Conservation (phyloP, 2,113 vertebrate species). For the Solenodon paradoxus region DNA sequence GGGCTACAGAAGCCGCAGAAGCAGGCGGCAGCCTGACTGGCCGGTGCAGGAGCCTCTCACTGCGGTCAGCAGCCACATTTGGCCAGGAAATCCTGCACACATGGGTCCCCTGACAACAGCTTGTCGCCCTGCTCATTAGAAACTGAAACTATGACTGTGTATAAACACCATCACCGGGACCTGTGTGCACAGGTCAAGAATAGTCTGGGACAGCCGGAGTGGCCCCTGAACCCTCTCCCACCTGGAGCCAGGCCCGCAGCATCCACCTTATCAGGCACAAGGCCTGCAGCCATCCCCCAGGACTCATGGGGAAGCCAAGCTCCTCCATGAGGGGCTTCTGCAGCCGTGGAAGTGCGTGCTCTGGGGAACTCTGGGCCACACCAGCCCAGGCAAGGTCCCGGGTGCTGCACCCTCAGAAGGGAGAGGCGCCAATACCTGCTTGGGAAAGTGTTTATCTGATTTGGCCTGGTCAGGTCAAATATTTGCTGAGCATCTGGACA, state of each 20-base stretch:
- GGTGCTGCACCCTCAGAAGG: neutral
- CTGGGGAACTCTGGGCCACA: neutral
- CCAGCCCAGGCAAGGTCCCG: neutral
- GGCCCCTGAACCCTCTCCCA: neutral
- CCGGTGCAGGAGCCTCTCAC: no score
- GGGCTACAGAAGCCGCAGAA: no score
- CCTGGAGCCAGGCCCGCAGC: neutral
- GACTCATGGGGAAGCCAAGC: neutral
- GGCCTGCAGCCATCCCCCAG: no score
- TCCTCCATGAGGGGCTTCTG: rapidly evolving
- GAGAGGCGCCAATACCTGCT: neutral
- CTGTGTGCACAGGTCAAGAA: neutral
- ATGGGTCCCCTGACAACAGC: neutral
- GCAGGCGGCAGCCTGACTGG: no score
- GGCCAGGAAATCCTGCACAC: neutral
- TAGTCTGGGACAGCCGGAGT: neutral
- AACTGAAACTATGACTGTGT: neutral
- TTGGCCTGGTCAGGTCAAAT: neutral
- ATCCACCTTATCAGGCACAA: no score
- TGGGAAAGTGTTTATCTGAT: neutral
- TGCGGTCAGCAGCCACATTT: neutral
- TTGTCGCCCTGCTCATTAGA: neutral
- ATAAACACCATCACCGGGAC: neutral
- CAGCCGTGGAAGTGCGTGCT: neutral
- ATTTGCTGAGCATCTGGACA: neutral